These are phyloP conservation scores for Sthenelais limicola DNA, from an alignment of 2,888 invertebrate species.

Conservation along the genomic window DNA sequence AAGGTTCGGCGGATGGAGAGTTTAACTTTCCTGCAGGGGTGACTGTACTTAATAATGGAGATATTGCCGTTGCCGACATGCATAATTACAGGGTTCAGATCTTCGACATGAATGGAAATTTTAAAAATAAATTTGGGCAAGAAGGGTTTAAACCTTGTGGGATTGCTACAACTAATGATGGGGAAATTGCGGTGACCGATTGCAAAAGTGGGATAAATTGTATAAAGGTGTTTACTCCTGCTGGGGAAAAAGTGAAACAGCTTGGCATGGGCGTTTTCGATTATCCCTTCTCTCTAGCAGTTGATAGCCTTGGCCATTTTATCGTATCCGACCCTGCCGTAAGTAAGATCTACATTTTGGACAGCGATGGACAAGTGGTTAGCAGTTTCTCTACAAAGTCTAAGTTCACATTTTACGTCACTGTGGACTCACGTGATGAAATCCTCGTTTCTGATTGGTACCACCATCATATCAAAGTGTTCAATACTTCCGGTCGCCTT, in stretches of 20 bases:
- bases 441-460: slow-evolving; percentile 46
- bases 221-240: slow-evolving; percentile 41
- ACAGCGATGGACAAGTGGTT: slow-evolving; percentile 15
- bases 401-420: slow-evolving; percentile 45
- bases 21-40: slow-evolving; percentile 45
- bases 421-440: slow-evolving; percentile 39
- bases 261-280: slow-evolving; percentile 38
- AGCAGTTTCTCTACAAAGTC: slow-evolving; percentile 39
- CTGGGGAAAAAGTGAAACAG: slow-evolving; percentile 2
- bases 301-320: slow-evolving; percentile 37
- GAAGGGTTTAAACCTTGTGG: slow-evolving; percentile 44
- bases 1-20: slow-evolving; percentile 40
- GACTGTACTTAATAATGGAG: slow-evolving; percentile 32
- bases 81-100: slow-evolving; percentile 46
- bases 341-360: slow-evolving; percentile 35
- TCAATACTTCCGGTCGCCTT: slow-evolving; percentile 26
- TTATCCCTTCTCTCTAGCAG: slow-evolving; percentile 45
- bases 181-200: slow-evolving; percentile 47
- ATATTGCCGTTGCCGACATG: slow-evolving; percentile 44
- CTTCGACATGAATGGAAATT: slow-evolving; percentile 38
- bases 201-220: slow-evolving; percentile 14
- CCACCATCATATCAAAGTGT: slow-evolving; percentile 44
- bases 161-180: slow-evolving; percentile 32
- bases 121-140: slow-evolving; percentile 32
- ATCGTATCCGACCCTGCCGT: slow-evolving; percentile 43